phyloP scores from a whole-genome alignment of 2,888 invertebrate species.

The Alloplasta piceator region DNA sequence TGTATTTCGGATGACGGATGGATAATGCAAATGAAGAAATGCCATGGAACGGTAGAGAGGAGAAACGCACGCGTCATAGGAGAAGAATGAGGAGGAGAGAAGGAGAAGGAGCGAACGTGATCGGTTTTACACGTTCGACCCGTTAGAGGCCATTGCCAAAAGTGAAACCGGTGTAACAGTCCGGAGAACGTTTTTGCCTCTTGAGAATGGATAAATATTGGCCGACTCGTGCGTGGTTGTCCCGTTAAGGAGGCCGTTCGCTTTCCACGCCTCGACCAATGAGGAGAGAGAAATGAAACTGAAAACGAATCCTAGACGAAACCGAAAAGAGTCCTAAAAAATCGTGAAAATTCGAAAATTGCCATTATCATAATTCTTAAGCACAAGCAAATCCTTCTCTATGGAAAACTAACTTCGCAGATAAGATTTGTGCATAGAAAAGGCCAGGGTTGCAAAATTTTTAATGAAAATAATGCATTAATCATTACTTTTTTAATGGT shows the following conservation, averaged over 20 bases:
- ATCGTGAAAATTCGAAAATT: neutral
- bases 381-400: too few relatives aligned
- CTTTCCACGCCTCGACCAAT: slow-evolving; percentile 72
- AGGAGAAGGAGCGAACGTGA: slow-evolving; percentile 8
- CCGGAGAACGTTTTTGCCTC: slow-evolving; percentile 37
- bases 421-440: too few relatives aligned
- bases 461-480: too few relatives aligned
- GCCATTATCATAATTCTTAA: too few relatives aligned
- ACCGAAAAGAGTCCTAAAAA: slow-evolving; percentile 26
- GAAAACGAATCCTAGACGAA: slow-evolving; percentile 21
- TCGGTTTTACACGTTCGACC: slow-evolving; percentile 40
- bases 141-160: slow-evolving; percentile 83
- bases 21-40: slow-evolving; percentile 54
- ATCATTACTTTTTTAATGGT: too few relatives aligned
- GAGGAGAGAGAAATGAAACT: slow-evolving; percentile 35
- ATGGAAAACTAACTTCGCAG: too few relatives aligned
- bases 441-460: too few relatives aligned
- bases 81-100: neutral
- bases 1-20: slow-evolving; percentile 16
- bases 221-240: slow-evolving; percentile 55
- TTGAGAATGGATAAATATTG: slow-evolving; percentile 69
- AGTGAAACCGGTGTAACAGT: slow-evolving; percentile 79
- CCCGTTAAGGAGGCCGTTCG: slow-evolving; percentile 73
- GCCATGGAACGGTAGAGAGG: slow-evolving; percentile 19
- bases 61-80: neutral